Base-by-base conservation (phyloP, 2,797 vertebrate species). In the Mastacembelus armatus region DNA sequence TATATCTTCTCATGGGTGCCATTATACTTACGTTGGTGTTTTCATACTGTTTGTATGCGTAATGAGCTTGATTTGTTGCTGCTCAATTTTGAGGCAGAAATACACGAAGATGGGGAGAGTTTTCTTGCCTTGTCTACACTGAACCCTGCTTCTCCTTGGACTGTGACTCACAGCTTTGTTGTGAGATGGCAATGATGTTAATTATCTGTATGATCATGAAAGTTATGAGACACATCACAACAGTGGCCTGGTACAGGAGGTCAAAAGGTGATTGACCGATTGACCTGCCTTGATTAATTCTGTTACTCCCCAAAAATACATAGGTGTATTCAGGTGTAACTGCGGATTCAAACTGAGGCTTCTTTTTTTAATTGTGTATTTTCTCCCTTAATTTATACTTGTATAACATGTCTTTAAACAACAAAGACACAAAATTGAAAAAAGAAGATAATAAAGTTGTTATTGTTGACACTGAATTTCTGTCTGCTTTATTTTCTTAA, bases 101-200 rank as follows among this genome's bases (percentile, higher is more conserved):
- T 56, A 65, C 85, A 89, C 86, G 85, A 44, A 81, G 89, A 89
- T 83, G 75, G 83, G 57, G 50, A 62, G 47, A 26, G 32, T 33
- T 61, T 56, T 73, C 38, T 80, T 48, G 36, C 1, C 33, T 93
- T 90, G 90, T 95, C 92, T 89, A 90, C 95, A 91, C 92, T 89
- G 85, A 81, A 83, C 74, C 68, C 68, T 71, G 59, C 63, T 83
- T 62, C 78, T 73, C 44, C 24, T 71, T 59, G 5, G 40, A 77
- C 73, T 67, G 75, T 64, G 73, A 84, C 62, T 61, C 36, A 12
- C 11, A 9, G 55, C 74, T 80, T 74, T 60, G 30, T 72, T 29
- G 43, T 72, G 63, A 79, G 26, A 60, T 10, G n/a, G 30, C 47
- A 33, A n/a, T 44, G 62, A 51, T 58, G 33, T 52, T 67, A 44